Evolutionary conservation across 2,113 vertebrate genomes (phyloP).

Genomic region (Eulemur rufifrons): DNA sequence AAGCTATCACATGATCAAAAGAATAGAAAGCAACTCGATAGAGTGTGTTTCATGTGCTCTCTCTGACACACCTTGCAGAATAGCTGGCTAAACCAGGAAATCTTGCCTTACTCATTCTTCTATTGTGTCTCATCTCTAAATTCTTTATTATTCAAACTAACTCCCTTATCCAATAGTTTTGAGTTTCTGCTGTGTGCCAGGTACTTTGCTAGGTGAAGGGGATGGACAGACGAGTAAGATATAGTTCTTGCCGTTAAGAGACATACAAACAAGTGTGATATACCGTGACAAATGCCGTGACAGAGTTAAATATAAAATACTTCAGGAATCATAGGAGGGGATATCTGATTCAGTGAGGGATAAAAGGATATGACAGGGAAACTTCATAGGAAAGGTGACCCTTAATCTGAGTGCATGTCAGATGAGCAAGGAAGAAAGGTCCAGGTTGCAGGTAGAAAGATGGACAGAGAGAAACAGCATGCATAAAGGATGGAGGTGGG

Average conservation of each 20-base stretch:
- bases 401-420: neutral
- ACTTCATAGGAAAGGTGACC: neutral
- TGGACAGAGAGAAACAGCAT: neutral
- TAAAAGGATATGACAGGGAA: neutral
- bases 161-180: neutral
- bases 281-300: neutral
- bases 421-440: neutral
- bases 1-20: neutral
- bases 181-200: neutral
- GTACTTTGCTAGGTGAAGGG: conserved; percentile 1
- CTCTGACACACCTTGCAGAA: neutral
- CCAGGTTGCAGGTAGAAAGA: neutral
- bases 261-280: neutral
- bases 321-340: neutral
- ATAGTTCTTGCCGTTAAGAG: neutral
- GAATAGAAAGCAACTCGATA: neutral
- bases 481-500: neutral
- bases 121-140: neutral
- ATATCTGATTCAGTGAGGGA: neutral
- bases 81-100: neutral
- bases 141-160: conserved; percentile 25
- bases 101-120: neutral
- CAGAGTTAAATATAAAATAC: neutral
- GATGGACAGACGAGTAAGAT: neutral
- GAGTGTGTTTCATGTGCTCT: neutral